phyloP scores from a whole-genome alignment of 2,888 invertebrate species.

The Xiphydria camelus region DNA sequence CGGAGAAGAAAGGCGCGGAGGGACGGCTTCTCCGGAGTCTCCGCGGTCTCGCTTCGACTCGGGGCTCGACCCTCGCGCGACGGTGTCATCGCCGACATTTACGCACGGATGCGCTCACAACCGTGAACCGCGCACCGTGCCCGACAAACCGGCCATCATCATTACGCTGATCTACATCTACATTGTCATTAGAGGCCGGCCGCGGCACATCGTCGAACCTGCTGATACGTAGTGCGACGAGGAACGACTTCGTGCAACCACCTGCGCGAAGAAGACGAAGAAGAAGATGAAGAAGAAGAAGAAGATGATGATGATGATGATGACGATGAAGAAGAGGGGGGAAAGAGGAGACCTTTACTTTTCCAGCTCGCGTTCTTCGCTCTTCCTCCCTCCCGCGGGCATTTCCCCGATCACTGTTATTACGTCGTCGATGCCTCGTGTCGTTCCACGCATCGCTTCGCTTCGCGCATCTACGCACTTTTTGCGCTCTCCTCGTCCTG shows the following conservation, averaged over 20 bases:
- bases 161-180: constrained; percentile 47
- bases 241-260: constrained; percentile 24
- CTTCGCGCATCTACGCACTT: constrained; percentile 20
- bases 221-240: constrained; percentile 24
- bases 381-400: constrained; percentile 24
- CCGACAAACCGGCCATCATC: constrained; percentile 43
- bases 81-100: constrained; percentile 37
- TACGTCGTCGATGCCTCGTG: constrained; percentile 42
- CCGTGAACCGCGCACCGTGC: constrained; percentile 39
- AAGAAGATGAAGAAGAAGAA: constrained; percentile 11
- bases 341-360: constrained; percentile 29
- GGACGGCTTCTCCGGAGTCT: too few species aligned
- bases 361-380: constrained; percentile 23
- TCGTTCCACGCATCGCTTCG: constrained; percentile 40
- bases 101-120: constrained; percentile 51
- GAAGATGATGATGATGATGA: constrained; percentile 18
- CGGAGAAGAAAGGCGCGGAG: too few species aligned
- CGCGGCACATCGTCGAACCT: constrained; percentile 24
- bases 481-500: constrained; percentile 20
- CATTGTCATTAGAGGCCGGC: constrained; percentile 51
- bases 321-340: constrained; percentile 21
- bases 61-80: too few species aligned
- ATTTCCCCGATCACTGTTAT: constrained; percentile 48
- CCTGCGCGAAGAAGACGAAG: constrained; percentile 16
- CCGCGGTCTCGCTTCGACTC: too few species aligned